Percentiles rank a stretch among this genome's conserved stretches.
These are phyloP conservation scores for Tychaedon coryphoeus DNA, from an alignment of 2,113 vertebrate genomes.

Conservation along the genomic window DNA sequence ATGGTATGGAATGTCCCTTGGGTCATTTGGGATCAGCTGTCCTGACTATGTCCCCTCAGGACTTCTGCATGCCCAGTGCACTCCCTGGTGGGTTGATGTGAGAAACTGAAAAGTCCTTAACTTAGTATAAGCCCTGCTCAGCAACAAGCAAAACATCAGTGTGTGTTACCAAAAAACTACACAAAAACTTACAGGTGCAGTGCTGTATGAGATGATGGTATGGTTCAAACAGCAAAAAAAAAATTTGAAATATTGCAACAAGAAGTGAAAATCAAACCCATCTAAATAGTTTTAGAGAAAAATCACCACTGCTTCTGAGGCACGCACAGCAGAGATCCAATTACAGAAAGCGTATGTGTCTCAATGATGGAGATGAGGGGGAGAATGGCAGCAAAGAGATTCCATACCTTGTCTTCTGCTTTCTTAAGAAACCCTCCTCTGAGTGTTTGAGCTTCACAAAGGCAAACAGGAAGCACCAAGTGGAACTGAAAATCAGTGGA, in stretches of 20 bases:
- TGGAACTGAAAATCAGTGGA: neutral
- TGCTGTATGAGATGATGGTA: neutral
- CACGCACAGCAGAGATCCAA: neutral
- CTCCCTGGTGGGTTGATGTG: neutral
- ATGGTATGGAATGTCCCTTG: neutral
- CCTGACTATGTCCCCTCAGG: neutral
- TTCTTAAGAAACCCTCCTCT: neutral
- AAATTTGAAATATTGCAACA: fast-evolving
- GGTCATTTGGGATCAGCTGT: neutral
- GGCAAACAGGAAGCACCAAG: neutral
- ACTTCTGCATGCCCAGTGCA: neutral
- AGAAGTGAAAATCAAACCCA: neutral
- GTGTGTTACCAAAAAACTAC: neutral
- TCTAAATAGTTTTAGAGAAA: neutral
- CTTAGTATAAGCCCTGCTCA: neutral
- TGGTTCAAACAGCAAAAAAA: neutral
- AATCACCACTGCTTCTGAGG: neutral
- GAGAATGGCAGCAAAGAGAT: neutral
- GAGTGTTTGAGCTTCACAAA: neutral
- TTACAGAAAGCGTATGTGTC: neutral
- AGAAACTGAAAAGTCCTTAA: neutral
- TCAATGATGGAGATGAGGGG: neutral
- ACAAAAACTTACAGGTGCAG: neutral
- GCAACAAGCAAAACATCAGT: neutral
- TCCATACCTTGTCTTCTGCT: neutral